Evolutionary conservation across 1,140 invertebrate species (phyloP), one percentile per base, ranked within the genome.

Genomic region (Drosophila insularis): DNA sequence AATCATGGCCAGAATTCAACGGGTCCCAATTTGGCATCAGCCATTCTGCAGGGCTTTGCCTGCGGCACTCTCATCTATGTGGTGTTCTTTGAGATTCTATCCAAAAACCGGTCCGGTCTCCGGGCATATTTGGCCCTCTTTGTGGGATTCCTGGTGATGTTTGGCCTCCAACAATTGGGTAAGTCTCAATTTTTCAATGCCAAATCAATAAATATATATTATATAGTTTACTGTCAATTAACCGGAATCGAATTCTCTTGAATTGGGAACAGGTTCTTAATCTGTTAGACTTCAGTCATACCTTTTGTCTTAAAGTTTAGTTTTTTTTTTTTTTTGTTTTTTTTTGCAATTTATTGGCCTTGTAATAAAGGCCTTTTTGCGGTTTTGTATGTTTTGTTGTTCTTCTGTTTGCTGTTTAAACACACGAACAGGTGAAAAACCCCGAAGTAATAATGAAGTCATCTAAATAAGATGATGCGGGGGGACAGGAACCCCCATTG

Each of bases 51-150:
- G 84, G 97, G 96, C 7, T 94, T 98, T 92, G 97, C 97, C 0
- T 96, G 96, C 46, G 97, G 97, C 17, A 98, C 97, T 0, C 93
- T 98, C 10, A 93, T 98, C 0, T 98, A 98, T 89, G 97, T 98
- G 37, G 96, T 97, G 1, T 98, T 98, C 94, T 98, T 98, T 90
- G 97, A 98, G 92, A 96, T 98, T 27, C 93, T 98, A 56, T 96
- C 96, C 39, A 93, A 95, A 63, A 96, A 97, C 84, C 93, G 95
- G 43, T 94, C 94, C 19, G 96, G 96, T 3, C 92, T 97, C 19
- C 85, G 95, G 2, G 95, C 97, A 80, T 93, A 96, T 65, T 63
- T 95, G 2, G 94, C 95, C 2, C 95, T 97, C 27, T 87, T 97
- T 31, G 79, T 95, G 35, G 96, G 96, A 65, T 97, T 97, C 91